phyloP scores from a whole-genome alignment of 1,140 invertebrate genomes.

The Coelopa frigida region DNA sequence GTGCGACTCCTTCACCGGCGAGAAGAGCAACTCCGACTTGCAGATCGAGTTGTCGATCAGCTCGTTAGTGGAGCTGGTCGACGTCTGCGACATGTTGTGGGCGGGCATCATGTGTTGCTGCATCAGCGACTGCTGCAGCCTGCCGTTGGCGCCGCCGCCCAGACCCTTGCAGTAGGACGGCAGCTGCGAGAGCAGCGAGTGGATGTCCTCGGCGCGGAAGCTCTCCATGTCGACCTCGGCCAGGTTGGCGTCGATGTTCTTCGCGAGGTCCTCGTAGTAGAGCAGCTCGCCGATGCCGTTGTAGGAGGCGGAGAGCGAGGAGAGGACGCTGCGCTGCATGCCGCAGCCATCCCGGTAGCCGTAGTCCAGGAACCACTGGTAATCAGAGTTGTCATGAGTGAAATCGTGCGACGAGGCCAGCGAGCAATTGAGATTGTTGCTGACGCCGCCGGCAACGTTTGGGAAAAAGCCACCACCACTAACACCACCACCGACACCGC shows the following conservation, averaged over 20 bases:
- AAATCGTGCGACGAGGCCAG: conserved; percentile 55
- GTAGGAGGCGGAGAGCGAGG: conserved; percentile 71
- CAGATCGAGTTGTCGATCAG: conserved; percentile 61
- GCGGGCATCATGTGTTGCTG: conserved; percentile 24
- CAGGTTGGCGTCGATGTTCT: conserved; percentile 84
- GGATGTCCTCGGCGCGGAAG: conserved; percentile 84
- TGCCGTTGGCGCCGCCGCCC: conserved; percentile 30
- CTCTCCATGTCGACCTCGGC: conserved; percentile 93
- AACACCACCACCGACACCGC: conserved; percentile 12
- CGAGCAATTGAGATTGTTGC: conserved; percentile 41
- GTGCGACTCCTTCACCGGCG: conserved; percentile 81
- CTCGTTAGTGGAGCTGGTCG: conserved; percentile 38
- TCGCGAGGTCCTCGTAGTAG: conserved; percentile 77
- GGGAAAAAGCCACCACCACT: conserved; percentile 12
- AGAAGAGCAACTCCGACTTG: conserved; percentile 83
- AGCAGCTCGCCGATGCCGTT: conserved; percentile 62
- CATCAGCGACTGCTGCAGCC: conserved; percentile 34
- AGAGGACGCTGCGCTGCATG: conserved; percentile 71
- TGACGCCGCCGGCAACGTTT: conserved; percentile 12
- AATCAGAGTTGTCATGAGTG: conserved; percentile 81
- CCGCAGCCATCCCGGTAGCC: conserved; percentile 73
- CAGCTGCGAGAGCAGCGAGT: conserved; percentile 70
- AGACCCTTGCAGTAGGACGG: conserved; percentile 57
- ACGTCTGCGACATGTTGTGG: conserved; percentile 45
- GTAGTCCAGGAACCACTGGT: conserved; percentile 83